These are phyloP conservation scores for Drosophila nigromelanica DNA, from an alignment of 1,140 invertebrate species.

Conservation along the genomic window DNA sequence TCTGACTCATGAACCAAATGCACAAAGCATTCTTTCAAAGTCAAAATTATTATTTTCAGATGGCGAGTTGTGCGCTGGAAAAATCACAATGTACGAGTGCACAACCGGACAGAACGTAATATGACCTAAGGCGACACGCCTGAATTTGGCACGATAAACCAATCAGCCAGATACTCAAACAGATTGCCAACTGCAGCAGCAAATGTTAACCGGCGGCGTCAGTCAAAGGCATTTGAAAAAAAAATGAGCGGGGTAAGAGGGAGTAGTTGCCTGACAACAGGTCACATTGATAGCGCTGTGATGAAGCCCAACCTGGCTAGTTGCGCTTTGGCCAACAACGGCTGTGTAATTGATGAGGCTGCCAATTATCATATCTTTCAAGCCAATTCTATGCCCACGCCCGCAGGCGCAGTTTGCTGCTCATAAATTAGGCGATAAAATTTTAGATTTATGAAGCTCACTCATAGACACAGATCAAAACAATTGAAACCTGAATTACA, in stretches of 20 bases:
- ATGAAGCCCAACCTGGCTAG: neutral
- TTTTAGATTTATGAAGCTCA: slow-evolving; percentile 65
- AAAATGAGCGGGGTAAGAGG: slow-evolving; percentile 49
- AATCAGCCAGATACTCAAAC: slow-evolving; percentile 64
- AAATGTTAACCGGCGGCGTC: slow-evolving; percentile 41
- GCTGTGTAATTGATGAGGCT: slow-evolving; percentile 42
- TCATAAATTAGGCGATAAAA: slow-evolving; percentile 62
- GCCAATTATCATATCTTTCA: slow-evolving; percentile 69
- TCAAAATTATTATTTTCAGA: slow-evolving; percentile 58
- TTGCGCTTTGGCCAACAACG: slow-evolving; percentile 43
- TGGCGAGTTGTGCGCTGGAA: neutral
- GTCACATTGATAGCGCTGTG: slow-evolving; percentile 19
- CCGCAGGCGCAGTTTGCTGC: slow-evolving; percentile 31
- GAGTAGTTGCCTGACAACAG: slow-evolving; percentile 28
- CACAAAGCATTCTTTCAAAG: slow-evolving; percentile 66
- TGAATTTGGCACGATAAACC: slow-evolving; percentile 78
- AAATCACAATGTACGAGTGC: slow-evolving; percentile 15
- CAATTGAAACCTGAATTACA: slow-evolving; percentile 60
- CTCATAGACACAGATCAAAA: slow-evolving; percentile 46
- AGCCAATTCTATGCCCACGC: slow-evolving; percentile 7
- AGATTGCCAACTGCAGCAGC: slow-evolving; percentile 54
- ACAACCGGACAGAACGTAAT: slow-evolving; percentile 54
- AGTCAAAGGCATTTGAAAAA: slow-evolving; percentile 53
- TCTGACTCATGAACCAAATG: slow-evolving; percentile 59
- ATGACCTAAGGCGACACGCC: slow-evolving; percentile 75